phyloP scores from a whole-genome alignment of 1,140 invertebrate species.

The Phortica variegata region DNA sequence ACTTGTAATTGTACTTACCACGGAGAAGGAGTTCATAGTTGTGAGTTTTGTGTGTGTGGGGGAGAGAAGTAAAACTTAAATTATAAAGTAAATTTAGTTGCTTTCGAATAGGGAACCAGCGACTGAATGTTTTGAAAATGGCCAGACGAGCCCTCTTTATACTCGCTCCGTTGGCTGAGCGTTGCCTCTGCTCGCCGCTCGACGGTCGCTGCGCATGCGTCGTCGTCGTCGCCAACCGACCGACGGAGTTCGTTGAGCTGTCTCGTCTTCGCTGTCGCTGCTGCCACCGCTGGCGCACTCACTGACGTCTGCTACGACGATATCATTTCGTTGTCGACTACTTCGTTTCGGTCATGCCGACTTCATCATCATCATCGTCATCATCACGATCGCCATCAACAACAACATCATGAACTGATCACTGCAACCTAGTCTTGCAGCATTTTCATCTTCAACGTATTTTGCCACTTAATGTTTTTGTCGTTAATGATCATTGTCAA shows the following conservation, averaged over 20 bases:
- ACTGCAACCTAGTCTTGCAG: too few species aligned
- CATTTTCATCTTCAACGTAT: conserved; percentile 33
- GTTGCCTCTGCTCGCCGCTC: not conserved
- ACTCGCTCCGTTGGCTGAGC: conserved; percentile 20
- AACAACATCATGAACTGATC: conserved; percentile 10
- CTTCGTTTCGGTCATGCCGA: not conserved
- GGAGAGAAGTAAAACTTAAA: conserved; percentile 51
- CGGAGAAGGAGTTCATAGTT: conserved; percentile 58
- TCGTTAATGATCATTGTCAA: conserved; percentile 21
- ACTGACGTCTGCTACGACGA: not conserved
- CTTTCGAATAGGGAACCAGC: conserved; percentile 56
- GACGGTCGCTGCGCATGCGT: not conserved
- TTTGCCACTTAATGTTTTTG: conserved; percentile 9
- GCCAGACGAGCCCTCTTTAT: conserved; percentile 49
- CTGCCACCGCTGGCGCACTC: conserved; percentile 12
- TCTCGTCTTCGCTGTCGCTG: conserved; percentile 27
- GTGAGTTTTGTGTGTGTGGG: conserved; percentile 48
- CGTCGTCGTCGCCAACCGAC: conserved; percentile 2
- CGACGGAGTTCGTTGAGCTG: conserved; percentile 14
- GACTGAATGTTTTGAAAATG: conserved; percentile 54
- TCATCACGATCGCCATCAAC: not conserved
- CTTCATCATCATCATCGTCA: not conserved
- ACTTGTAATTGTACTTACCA: conserved; percentile 43
- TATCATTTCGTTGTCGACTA: not conserved
- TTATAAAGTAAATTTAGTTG: conserved; percentile 52